phyloP scores from a whole-genome alignment of 1,140 invertebrate genomes.

The Drosophila mayri region DNA sequence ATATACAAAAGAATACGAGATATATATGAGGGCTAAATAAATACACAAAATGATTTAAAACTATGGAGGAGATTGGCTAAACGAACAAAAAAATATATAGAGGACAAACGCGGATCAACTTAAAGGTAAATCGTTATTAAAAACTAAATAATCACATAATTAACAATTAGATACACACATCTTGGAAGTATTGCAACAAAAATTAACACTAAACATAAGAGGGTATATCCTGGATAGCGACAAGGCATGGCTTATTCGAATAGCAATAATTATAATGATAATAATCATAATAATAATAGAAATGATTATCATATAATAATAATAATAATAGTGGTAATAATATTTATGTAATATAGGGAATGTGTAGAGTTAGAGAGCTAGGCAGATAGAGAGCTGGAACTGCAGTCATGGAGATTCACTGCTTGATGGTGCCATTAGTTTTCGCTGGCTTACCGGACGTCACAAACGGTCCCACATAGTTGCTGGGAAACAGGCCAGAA shows the following conservation, averaged over 20 bases:
- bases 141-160: slow-evolving; percentile 80
- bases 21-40: slow-evolving; percentile 31
- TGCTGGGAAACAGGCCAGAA: slow-evolving; percentile 95
- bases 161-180: slow-evolving; percentile 65
- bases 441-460: slow-evolving; percentile 83
- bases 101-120: slow-evolving; percentile 38
- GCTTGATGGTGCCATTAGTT: slow-evolving; percentile 62
- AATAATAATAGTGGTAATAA: slow-evolving; percentile 17
- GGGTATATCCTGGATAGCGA: slow-evolving; percentile 14
- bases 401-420: slow-evolving; percentile 72
- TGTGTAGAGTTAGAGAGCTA: slow-evolving; percentile 44
- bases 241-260: slow-evolving; percentile 70
- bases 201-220: slow-evolving; percentile 54
- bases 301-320: slow-evolving; percentile 8
- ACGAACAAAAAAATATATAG: slow-evolving; percentile 12
- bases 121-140: slow-evolving; percentile 63
- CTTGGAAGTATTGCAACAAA: slow-evolving; percentile 74
- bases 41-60: slow-evolving; percentile 30
- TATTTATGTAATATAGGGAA: slow-evolving; percentile 37
- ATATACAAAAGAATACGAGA: slow-evolving; percentile 51
- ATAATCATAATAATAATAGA: slow-evolving; percentile 17
- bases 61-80: slow-evolving; percentile 67
- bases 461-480: slow-evolving; percentile 90
- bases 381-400: slow-evolving; percentile 33
- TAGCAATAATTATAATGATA: slow-evolving; percentile 25